phyloP scores from a whole-genome alignment of 1,140 invertebrate species.

The Zaprionus inermis region DNA sequence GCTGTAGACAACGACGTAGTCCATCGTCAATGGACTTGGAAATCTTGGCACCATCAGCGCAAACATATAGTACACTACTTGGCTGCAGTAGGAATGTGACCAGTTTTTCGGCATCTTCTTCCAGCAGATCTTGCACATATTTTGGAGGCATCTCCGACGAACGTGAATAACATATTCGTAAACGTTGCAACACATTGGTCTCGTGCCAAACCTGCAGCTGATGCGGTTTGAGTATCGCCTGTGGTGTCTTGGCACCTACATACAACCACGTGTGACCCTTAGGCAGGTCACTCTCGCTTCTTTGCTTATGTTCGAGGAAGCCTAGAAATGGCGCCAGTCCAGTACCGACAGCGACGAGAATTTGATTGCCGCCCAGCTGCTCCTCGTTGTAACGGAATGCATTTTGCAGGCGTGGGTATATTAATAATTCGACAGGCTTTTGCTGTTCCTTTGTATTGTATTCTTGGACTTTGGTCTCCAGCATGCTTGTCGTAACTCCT shows the following conservation, averaged over 20 bases:
- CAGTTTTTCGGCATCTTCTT: constrained; percentile 85
- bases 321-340: constrained; percentile 92
- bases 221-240: constrained; percentile 84
- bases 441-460: constrained; percentile 31
- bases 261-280: constrained; percentile 87
- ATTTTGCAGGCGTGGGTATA: constrained; percentile 88
- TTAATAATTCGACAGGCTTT: constrained; percentile 77
- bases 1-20: constrained; percentile 86
- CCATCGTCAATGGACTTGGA: constrained; percentile 88
- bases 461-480: constrained; percentile 27
- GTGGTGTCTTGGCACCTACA: constrained; percentile 90
- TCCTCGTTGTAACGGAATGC: constrained; percentile 85
- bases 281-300: constrained; percentile 36
- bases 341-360: constrained; percentile 93
- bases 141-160: constrained; percentile 70
- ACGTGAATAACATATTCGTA: constrained; percentile 88
- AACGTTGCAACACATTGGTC: constrained; percentile 85
- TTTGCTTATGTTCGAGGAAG: constrained; percentile 86
- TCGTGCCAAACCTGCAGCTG: constrained; percentile 82
- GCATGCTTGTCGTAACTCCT: constrained; percentile 69
- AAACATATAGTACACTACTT: constrained; percentile 88
- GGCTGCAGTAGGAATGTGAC: constrained; percentile 86
- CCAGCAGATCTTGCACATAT: constrained; percentile 88
- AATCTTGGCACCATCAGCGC: constrained; percentile 91
- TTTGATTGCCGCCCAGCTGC: constrained; percentile 86